phyloP scores from a whole-genome alignment of 2,113 vertebrate species.

The Perca schrenkii region DNA sequence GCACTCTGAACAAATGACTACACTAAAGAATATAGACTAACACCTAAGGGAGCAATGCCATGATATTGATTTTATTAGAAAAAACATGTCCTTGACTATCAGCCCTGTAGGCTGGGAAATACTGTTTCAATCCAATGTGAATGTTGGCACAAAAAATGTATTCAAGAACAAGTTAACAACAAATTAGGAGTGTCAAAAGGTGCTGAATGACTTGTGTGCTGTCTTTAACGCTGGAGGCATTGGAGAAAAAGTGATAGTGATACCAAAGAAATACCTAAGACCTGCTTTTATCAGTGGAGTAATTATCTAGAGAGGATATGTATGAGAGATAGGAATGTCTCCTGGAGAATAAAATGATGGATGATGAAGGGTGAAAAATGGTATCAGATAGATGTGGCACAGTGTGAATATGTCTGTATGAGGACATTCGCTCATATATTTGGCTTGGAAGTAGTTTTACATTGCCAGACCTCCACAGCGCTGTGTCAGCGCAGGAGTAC shows the following conservation, averaged over 20 bases:
- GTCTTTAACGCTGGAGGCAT: not conserved
- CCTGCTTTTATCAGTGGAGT: not conserved
- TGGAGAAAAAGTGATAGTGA: not conserved
- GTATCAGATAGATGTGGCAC: constrained; percentile 6
- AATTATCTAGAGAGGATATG: constrained; percentile 24
- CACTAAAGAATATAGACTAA: constrained; percentile 1
- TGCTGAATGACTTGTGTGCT: not conserved
- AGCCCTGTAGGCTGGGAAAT: not conserved
- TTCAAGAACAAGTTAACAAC: not conserved
- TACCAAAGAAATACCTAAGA: not conserved
- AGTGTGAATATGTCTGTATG: not conserved
- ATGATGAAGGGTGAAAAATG: constrained; percentile 18
- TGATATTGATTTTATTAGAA: not conserved
- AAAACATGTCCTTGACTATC: not conserved
- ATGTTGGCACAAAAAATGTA: not conserved
- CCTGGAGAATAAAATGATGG: not conserved
- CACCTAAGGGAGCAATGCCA: not conserved
- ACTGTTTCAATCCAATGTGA: not conserved
- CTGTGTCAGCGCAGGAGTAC: too few relatives aligned
- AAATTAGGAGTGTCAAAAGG: not conserved
- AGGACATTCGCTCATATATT: not conserved
- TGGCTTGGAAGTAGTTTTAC: not conserved
- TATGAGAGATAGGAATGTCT: not conserved
- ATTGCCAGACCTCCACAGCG: too few relatives aligned
- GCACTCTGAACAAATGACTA: constrained; percentile 17